A percentile compares a stretch with the other conserved stretches of the same genome.
Conservation (phyloP, 1,140 invertebrate species). For the Pomacea maculata region DNA sequence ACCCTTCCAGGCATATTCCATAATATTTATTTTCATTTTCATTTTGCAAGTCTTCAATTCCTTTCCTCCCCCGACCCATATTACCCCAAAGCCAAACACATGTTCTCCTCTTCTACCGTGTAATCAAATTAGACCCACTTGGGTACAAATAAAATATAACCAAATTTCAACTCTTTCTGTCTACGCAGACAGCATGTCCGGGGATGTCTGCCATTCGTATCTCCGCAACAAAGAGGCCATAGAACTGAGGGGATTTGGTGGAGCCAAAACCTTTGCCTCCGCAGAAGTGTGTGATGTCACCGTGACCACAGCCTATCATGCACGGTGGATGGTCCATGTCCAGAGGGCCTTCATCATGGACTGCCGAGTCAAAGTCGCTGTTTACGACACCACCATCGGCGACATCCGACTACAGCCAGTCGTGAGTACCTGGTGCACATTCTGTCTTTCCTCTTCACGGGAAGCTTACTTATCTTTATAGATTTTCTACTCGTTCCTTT, state of each 20-base stretch:
- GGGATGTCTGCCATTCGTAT: constrained; percentile 12
- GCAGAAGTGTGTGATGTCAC: constrained; percentile 25
- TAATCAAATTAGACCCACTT: not conserved
- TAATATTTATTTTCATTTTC: not conserved
- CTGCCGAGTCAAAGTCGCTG: constrained; percentile 21
- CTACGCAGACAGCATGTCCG: constrained; percentile 7
- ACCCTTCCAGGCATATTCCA: too few relatives aligned
- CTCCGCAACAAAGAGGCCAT: constrained; percentile 16
- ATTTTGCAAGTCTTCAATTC: too few relatives aligned
- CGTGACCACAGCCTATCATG: constrained; percentile 3
- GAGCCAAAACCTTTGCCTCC: not conserved
- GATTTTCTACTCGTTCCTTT: not conserved
- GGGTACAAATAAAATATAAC: too few relatives aligned
- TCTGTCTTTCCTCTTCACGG: not conserved
- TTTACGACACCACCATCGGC: constrained; percentile 19
- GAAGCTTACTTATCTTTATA: not conserved
- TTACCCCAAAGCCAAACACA: not conserved
- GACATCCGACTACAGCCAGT: constrained; percentile 1
- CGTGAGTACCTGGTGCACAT: constrained; percentile 8
- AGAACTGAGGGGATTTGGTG: constrained; percentile 6
- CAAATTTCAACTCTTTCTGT: not conserved
- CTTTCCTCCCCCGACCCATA: not conserved
- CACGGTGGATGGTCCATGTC: constrained; percentile 27
- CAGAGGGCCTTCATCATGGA: constrained; percentile 27
- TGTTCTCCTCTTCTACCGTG: too few relatives aligned